These are phyloP conservation scores for Pegea sp. DNA, from an alignment of 23 tunicate species.

Conservation along the genomic window DNA sequence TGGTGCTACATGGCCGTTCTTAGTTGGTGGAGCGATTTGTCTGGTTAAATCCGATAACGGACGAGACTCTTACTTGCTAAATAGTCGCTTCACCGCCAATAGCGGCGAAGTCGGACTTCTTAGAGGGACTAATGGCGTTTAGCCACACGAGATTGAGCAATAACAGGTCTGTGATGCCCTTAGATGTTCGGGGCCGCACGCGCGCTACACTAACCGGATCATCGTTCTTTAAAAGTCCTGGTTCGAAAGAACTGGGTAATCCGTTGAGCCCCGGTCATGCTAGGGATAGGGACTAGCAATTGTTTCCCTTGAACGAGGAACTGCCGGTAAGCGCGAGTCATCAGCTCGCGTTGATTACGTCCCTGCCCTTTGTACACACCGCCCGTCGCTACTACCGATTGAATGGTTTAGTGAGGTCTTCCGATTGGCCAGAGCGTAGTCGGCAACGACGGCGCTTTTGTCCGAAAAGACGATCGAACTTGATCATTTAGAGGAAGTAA, in stretches of 20 bases:
- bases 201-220: slow-evolving; percentile 40
- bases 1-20: slow-evolving; percentile 77
- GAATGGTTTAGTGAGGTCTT: slow-evolving; percentile 40
- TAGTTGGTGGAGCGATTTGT: slow-evolving; percentile 27
- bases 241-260: slow-evolving; percentile 27
- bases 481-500: slow-evolving; percentile 26
- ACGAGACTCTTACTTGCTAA: no score
- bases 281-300: slow-evolving; percentile 46
- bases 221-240: neutral
- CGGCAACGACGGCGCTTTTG: no score
- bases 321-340: slow-evolving; percentile 50
- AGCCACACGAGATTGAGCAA: slow-evolving; percentile 78
- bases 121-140: slow-evolving; percentile 28
- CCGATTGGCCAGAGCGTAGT: slow-evolving; percentile 18
- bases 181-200: slow-evolving; percentile 83
- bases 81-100: no score
- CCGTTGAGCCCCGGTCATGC: slow-evolving; percentile 38
- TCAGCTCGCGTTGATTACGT: slow-evolving; percentile 46
- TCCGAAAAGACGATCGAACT: no score
- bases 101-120: no score
- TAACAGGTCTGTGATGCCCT: slow-evolving; percentile 82
- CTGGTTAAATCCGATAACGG: slow-evolving; percentile 2
- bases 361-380: no score
- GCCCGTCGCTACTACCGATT: slow-evolving; percentile 60
- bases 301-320: slow-evolving; percentile 47